A percentile compares a stretch with the other conserved stretches of the same genome.
Evolutionary conservation across 1,140 invertebrate genomes (phyloP).

Genomic region (Zaprionus taronus): DNA sequence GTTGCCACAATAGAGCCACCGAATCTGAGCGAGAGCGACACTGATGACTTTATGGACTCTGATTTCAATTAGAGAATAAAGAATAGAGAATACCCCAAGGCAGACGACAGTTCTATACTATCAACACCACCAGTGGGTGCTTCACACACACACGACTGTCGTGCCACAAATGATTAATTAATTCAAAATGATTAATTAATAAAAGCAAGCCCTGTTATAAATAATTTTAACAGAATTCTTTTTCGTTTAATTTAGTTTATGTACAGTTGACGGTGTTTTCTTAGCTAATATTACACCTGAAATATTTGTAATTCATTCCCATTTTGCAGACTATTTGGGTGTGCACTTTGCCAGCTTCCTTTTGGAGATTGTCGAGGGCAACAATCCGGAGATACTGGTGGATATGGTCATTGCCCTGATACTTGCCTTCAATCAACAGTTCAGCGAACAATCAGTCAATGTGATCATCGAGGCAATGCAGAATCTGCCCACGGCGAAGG

Average conservation of each 20-base stretch:
- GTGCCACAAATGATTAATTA: neutral
- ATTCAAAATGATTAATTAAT: no score
- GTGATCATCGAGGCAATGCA: conserved; percentile 91
- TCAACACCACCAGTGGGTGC: neutral
- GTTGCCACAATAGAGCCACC: neutral
- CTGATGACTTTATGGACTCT: neutral
- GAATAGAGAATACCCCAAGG: neutral
- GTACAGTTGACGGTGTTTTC: neutral
- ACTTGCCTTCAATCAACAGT: conserved; percentile 95
- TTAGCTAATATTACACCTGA: neutral
- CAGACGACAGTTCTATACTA: neutral
- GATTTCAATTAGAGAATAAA: neutral
- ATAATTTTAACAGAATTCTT: no score
- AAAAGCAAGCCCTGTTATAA: neutral
- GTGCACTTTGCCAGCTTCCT: conserved; percentile 91
- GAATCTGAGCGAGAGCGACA: neutral
- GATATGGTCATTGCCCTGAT: conserved; percentile 93
- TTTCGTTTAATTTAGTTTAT: no score
- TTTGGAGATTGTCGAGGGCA: conserved; percentile 91
- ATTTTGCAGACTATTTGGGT: conserved; percentile 91
- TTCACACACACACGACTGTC: neutral
- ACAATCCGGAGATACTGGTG: conserved; percentile 91
- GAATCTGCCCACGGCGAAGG: conserved; percentile 90
- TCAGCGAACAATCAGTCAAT: conserved; percentile 88
- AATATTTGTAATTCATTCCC: no score